These are phyloP conservation scores for Polydrusus pterygomalis DNA, from an alignment of 2,888 invertebrate genomes.

Conservation along the genomic window DNA sequence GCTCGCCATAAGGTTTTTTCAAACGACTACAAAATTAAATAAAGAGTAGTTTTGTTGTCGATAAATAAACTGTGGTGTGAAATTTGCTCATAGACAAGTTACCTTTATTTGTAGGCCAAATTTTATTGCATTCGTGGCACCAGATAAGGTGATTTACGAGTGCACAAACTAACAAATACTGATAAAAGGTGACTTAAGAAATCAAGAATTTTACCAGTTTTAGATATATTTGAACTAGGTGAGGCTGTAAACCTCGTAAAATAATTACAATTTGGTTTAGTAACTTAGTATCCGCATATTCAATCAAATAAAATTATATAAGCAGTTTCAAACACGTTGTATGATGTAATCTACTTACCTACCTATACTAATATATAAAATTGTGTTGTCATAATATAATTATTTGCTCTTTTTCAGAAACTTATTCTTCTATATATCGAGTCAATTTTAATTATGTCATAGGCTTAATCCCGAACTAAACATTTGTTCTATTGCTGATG, in stretches of 20 bases:
- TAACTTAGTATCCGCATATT: neutral
- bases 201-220: constrained; percentile 38
- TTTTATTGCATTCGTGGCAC: constrained; percentile 63
- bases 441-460: too few relatives aligned
- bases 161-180: constrained; percentile 61
- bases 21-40: constrained; percentile 5
- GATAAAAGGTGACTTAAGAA: constrained; percentile 51
- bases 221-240: constrained; percentile 33
- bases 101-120: constrained; percentile 61
- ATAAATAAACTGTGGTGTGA: constrained; percentile 20
- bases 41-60: constrained; percentile 1
- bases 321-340: too few relatives aligned
- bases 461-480: too few relatives aligned
- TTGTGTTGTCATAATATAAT: too few relatives aligned
- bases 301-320: too few relatives aligned
- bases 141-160: constrained; percentile 64
- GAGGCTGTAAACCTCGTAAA: constrained; percentile 23
- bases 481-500: too few relatives aligned
- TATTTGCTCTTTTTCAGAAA: too few relatives aligned
- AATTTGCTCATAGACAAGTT: constrained; percentile 25
- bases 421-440: too few relatives aligned
- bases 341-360: too few relatives aligned
- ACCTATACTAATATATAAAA: too few relatives aligned
- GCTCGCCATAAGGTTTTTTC: neutral
- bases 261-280: neutral